A percentile compares a stretch with the other conserved stretches of the same genome.
These are phyloP conservation scores for Leucoraja erinaceus DNA, from an alignment of 2,113 vertebrate species.

Conservation along the genomic window DNA sequence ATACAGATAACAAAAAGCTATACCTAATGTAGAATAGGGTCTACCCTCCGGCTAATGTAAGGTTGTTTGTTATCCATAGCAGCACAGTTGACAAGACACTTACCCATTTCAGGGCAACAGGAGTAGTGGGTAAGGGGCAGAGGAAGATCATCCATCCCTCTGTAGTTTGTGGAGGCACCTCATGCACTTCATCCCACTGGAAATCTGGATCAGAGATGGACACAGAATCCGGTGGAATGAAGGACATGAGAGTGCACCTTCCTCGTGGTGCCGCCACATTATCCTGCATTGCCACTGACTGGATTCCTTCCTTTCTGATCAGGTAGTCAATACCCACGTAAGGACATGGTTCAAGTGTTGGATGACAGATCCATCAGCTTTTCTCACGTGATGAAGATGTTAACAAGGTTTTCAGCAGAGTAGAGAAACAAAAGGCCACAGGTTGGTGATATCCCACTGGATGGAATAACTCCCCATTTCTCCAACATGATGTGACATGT, in stretches of 20 bases:
- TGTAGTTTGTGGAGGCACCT: background rate
- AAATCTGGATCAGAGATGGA: constrained; percentile 44
- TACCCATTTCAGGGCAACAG: background rate
- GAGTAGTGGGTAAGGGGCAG: background rate
- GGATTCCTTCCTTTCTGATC: background rate
- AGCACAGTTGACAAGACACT: background rate
- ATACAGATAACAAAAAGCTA: background rate
- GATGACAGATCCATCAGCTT: background rate
- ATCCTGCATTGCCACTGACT: too few species aligned
- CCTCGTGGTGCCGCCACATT: background rate
- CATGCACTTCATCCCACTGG: constrained; percentile 47
- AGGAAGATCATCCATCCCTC: background rate
- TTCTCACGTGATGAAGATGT: background rate
- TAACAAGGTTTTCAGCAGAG: too few species aligned
- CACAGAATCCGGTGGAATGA: constrained; percentile 48
- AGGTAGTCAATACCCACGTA: background rate
- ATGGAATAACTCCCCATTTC: background rate
- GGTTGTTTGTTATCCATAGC: background rate
- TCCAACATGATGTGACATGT: background rate
- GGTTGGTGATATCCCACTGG: background rate
- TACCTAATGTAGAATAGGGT: background rate
- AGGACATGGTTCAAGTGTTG: background rate
- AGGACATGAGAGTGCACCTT: constrained; percentile 43
- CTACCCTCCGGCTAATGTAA: background rate
- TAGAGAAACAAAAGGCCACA: too few species aligned